A percentile compares a stretch with the other conserved stretches of the same genome.
Evolutionary conservation across 2,888 invertebrate genomes (phyloP).

Genomic region (Celastrina argiolus): DNA sequence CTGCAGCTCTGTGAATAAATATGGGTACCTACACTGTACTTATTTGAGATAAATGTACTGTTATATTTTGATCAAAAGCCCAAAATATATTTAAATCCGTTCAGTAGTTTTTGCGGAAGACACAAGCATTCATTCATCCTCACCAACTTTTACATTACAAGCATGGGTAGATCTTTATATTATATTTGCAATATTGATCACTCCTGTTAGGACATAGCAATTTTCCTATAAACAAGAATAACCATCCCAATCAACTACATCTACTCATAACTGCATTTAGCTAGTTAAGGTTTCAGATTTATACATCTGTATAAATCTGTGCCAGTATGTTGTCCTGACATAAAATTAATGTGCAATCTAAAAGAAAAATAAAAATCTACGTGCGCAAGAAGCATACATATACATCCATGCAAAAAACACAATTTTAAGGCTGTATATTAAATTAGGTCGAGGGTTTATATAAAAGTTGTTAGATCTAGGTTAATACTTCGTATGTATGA

Average conservation of each 20-base stretch:
- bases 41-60: too few species aligned
- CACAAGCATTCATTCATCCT: too few species aligned
- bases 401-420: conserved; percentile 31
- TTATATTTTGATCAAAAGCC: too few species aligned
- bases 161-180: too few species aligned
- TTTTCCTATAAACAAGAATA: not conserved
- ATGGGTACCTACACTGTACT: too few species aligned
- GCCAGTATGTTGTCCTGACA: not conserved
- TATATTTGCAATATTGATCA: too few species aligned
- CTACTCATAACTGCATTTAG: conserved; percentile 9
- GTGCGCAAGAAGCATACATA: conserved; percentile 31
- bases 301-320: not conserved
- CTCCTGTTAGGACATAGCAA: not conserved
- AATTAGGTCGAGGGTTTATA: conserved; percentile 40
- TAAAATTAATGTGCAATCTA: not conserved
- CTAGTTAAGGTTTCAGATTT: not conserved
- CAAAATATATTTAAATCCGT: too few species aligned
- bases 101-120: too few species aligned
- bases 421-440: conserved; percentile 34
- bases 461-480: conserved; percentile 42
- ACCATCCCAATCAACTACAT: not conserved
- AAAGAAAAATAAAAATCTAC: conserved; percentile 28
- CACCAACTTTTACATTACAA: too few species aligned
- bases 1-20: too few species aligned
- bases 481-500: conserved; percentile 47